Percentiles rank a stretch among this genome's conserved stretches.
These are phyloP conservation scores for Osmerus eperlanus DNA, from an alignment of 2,113 vertebrate genomes.

Conservation along the genomic window DNA sequence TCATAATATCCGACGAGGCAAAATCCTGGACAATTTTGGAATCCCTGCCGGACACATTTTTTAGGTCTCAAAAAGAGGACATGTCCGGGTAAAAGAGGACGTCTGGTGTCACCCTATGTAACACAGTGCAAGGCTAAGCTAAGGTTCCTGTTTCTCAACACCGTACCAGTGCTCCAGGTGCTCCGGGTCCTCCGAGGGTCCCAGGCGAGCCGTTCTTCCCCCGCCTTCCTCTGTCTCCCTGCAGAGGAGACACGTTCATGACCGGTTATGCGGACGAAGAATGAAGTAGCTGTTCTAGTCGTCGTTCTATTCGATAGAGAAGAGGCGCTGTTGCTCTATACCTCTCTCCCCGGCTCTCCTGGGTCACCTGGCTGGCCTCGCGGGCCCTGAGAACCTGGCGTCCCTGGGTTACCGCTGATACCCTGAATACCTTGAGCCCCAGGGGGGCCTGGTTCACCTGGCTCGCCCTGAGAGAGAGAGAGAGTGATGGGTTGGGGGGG, in stretches of 20 bases:
- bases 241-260: constrained; percentile 20
- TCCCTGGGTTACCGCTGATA: constrained; percentile 76
- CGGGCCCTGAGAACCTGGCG: constrained; percentile 73
- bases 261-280: not conserved
- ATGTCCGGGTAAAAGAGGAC: no score
- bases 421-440: constrained; percentile 87
- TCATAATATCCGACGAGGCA: no score
- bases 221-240: constrained; percentile 81
- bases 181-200: constrained; percentile 64
- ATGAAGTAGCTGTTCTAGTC: not conserved
- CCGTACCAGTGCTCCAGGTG: constrained; percentile 70
- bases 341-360: constrained; percentile 76
- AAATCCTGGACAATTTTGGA: no score
- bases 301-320: not conserved
- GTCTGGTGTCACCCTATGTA: no score
- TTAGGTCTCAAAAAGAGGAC: no score
- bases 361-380: constrained; percentile 72
- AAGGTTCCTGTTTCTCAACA: not conserved
- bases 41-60: no score
- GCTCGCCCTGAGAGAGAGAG: constrained; percentile 75
- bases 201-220: constrained; percentile 79
- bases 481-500: not conserved
- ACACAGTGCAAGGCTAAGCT: not conserved
- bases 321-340: constrained; percentile 32
- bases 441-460: constrained; percentile 75